A percentile compares a stretch with the other conserved stretches of the same genome.
Conservation (phyloP, 2,888 invertebrate genomes). For the Drosophila eohydei region DNA sequence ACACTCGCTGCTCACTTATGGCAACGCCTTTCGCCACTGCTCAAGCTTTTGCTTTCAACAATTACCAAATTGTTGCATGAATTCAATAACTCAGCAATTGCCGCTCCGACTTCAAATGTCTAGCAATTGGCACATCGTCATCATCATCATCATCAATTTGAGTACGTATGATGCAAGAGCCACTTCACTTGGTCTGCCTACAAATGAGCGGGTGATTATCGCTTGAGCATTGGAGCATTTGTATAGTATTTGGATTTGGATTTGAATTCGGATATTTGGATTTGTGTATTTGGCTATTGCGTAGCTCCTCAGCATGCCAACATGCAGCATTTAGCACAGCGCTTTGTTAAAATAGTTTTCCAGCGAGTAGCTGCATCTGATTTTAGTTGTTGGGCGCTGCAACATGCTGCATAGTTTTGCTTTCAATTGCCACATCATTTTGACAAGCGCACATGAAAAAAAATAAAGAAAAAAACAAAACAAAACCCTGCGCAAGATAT, state of each 20-base stretch:
- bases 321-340: constrained; percentile 43
- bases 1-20: constrained; percentile 17
- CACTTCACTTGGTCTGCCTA: constrained; percentile 67
- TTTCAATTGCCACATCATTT: constrained; percentile 62
- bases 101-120: constrained; percentile 44
- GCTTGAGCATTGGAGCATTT: constrained; percentile 31
- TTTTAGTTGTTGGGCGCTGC: constrained; percentile 25
- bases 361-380: constrained; percentile 41
- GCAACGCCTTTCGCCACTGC: constrained; percentile 45
- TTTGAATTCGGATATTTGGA: constrained; percentile 15
- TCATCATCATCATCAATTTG: constrained; percentile 66
- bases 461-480: constrained; percentile 9
- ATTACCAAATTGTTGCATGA: constrained; percentile 53
- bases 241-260: constrained; percentile 16
- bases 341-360: constrained; percentile 62
- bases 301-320: constrained; percentile 58
- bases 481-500: constrained; percentile 43
- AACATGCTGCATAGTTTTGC: constrained; percentile 53
- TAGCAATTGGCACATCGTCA: constrained; percentile 68
- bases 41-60: constrained; percentile 18
- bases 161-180: constrained; percentile 65
- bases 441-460: constrained; percentile 55
- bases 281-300: constrained; percentile 48
- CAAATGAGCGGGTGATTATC: constrained; percentile 66
- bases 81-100: constrained; percentile 53